Percentiles rank a stretch among this genome's conserved stretches.
Conservation (phyloP, 2,888 invertebrate genomes). For the Archaeoteleia sp. region DNA sequence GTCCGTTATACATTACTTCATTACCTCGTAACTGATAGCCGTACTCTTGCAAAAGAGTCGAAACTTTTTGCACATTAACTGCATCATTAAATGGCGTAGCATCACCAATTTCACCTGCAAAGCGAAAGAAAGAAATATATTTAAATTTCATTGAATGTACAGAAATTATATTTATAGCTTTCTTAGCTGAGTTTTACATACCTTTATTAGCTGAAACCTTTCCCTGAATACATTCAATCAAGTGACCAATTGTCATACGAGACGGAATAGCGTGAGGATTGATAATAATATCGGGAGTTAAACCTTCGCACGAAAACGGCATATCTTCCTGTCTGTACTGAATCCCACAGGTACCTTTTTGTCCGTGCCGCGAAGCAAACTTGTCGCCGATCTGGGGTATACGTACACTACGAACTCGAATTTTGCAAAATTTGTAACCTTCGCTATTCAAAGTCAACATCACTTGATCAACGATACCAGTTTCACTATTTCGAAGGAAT, state of each 20-base stretch:
- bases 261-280: slow-evolving; percentile 99
- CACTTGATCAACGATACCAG: slow-evolving; percentile 99
- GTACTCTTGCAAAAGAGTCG: slow-evolving; percentile 96
- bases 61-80: slow-evolving; percentile 99
- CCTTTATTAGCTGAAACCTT: slow-evolving; percentile 78
- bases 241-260: slow-evolving; percentile 99
- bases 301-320: slow-evolving; percentile 96
- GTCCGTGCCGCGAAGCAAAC: slow-evolving; percentile 99
- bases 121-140: too few species aligned
- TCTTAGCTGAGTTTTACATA: too few species aligned
- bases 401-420: slow-evolving; percentile 97
- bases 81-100: slow-evolving; percentile 99
- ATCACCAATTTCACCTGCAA: slow-evolving; percentile 95
- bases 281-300: slow-evolving; percentile 99
- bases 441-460: slow-evolving; percentile 99
- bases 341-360: slow-evolving; percentile 99
- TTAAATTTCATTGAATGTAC: too few species aligned
- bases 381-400: slow-evolving; percentile 99
- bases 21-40: slow-evolving; percentile 95
- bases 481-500: slow-evolving; percentile 98
- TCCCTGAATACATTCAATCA: slow-evolving; percentile 99
- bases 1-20: slow-evolving; percentile 98
- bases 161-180: too few species aligned
- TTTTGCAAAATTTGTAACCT: slow-evolving; percentile 99
- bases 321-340: slow-evolving; percentile 98